Evolutionary conservation across 2,797 vertebrate species (phyloP), one percentile per base, ranked within the genome.

Genomic region (Pangasius krempfi): DNA sequence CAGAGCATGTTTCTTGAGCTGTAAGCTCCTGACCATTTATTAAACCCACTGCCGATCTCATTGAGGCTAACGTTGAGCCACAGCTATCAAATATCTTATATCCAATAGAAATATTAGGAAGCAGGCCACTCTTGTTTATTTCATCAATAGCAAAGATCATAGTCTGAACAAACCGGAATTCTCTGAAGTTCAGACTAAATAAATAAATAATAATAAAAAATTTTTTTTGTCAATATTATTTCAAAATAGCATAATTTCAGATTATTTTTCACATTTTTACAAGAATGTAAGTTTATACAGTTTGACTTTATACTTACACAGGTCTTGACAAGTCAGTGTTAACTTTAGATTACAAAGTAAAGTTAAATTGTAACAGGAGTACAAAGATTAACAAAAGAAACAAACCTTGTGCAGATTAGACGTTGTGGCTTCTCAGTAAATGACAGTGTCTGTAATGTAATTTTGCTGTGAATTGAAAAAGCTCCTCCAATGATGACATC

Each of bases 1-100:
- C 86, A 1, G 89, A 91, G 90, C 96, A 96, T 14, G 30, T 92
- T 88, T 92, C 90, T 54, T 87, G 90, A 20, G 79, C 58, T 86
- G 50, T 92, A 40, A 44, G 83, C 27, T 94, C 90, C 68, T 94
- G 92, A 64, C 94, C 94, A 87, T 96, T 96, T 33, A 95, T 92
- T 37, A 97, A 90, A 90, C 91, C 93, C 95, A 96, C 95, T 18
- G 93, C 92, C 62, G 93, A 92, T 83, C 92, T 93, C 75, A 93
- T 94, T 7, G 96, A 95, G 70, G 92, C 85, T 89, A 95, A 89
- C 2, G 94, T 94, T 87, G 95, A 95, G 75, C 95, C 93, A 87
- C 96, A 94, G 78, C 94, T 96, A 72, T 94, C 94, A 86, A 92
- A 94, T 85, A 94, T 91, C 85, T 90, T 90, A 87, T 94, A 94